These are phyloP conservation scores for Dissostichus mawsoni DNA, from an alignment of 2,113 vertebrate species.

Conservation along the genomic window DNA sequence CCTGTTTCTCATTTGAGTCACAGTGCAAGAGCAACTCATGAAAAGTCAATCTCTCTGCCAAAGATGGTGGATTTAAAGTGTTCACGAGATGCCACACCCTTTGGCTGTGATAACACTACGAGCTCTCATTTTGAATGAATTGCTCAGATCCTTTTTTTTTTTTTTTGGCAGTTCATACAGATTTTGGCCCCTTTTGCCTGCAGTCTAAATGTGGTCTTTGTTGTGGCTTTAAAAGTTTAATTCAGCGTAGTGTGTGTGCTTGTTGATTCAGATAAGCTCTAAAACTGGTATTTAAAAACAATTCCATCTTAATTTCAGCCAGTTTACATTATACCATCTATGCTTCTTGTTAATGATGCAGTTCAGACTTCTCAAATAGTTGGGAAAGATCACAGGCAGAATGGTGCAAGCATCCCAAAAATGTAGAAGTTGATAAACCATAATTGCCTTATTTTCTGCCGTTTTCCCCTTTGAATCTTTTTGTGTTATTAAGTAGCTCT, in stretches of 20 bases:
- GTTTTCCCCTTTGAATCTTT: conserved; percentile 1
- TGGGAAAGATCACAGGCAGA: conserved; percentile 48
- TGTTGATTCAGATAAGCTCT: conserved; percentile 29
- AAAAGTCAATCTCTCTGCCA: conserved; percentile 34
- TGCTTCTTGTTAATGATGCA: conserved; percentile 59
- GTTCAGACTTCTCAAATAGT: conserved; percentile 39
- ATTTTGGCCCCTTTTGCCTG: too few relatives aligned
- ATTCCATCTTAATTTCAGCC: conserved; percentile 19
- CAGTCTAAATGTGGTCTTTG: neutral
- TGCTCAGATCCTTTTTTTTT: too few relatives aligned
- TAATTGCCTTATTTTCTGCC: conserved; percentile 42
- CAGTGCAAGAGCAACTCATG: conserved; percentile 9
- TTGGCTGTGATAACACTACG: too few relatives aligned
- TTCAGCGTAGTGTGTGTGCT: conserved; percentile 15
- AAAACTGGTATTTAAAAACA: conserved; percentile 25
- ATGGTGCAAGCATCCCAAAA: conserved; percentile 3
- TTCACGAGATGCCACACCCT: conserved; percentile 37
- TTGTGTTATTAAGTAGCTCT: neutral
- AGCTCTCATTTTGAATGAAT: too few relatives aligned
- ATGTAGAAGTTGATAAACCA: neutral
- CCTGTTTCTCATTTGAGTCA: conserved; percentile 29
- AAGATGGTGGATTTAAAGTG: conserved; percentile 25
- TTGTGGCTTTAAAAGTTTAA: conserved; percentile 42
- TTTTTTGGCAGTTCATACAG: too few relatives aligned
- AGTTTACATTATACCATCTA: conserved; percentile 24